Conservation (phyloP, 2,888 invertebrate species). For the Xiphydria camelus region DNA sequence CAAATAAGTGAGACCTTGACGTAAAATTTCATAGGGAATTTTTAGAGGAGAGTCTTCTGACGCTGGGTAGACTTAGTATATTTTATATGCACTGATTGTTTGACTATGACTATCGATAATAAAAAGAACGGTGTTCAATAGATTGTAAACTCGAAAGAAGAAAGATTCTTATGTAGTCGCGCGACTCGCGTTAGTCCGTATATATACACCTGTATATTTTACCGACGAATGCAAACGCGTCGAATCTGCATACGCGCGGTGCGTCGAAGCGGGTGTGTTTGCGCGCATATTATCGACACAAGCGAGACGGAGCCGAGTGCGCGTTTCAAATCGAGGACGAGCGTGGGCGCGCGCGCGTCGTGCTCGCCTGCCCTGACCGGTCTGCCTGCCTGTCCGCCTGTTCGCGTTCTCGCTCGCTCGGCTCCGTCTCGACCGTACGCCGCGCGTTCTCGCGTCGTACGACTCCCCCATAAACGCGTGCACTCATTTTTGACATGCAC, state of each 20-base stretch:
- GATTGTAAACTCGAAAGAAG: conserved; percentile 45
- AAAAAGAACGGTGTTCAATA: conserved; percentile 57
- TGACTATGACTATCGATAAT: conserved; percentile 57
- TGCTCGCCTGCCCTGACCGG: too few relatives aligned
- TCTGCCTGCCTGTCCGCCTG: too few relatives aligned
- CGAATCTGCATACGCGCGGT: not conserved
- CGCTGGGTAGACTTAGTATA: conserved; percentile 58
- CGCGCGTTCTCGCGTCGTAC: too few relatives aligned
- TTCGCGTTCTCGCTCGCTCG: too few relatives aligned
- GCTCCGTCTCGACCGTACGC: too few relatives aligned
- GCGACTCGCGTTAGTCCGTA: not conserved
- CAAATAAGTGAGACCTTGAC: conserved; percentile 54
- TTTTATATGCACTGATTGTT: conserved; percentile 59
- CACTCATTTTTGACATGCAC: too few relatives aligned
- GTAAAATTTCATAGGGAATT: conserved; percentile 53
- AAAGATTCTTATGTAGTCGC: conserved; percentile 29
- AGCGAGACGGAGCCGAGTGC: too few relatives aligned
- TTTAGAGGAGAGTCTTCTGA: conserved; percentile 55
- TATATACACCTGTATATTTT: not conserved
- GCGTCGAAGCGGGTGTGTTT: too few relatives aligned
- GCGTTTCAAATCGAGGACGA: too few relatives aligned
- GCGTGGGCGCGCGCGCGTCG: too few relatives aligned
- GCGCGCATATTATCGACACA: too few relatives aligned
- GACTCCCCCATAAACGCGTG: too few relatives aligned
- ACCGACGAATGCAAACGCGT: not conserved